Evolutionary conservation across 2,888 invertebrate species (phyloP).

Genomic region (Labia minor): DNA sequence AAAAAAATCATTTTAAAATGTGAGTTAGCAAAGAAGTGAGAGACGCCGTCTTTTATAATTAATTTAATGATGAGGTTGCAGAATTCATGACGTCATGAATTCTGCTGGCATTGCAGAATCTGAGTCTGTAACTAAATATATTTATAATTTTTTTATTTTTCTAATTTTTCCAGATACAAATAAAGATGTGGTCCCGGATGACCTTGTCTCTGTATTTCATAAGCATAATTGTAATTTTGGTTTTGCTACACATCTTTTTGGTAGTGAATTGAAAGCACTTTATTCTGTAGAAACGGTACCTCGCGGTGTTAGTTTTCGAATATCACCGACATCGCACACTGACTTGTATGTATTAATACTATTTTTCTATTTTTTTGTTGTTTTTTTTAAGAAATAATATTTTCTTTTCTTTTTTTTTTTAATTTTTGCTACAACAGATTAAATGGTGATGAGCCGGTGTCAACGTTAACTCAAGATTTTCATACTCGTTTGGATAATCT

Average conservation of each 20-base stretch:
- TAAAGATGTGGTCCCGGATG: slow-evolving; percentile 83
- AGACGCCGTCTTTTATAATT: too few relatives aligned
- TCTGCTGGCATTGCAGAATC: too few relatives aligned
- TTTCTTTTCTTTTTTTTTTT: not conserved
- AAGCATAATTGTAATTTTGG: slow-evolving; percentile 89
- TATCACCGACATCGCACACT: slow-evolving; percentile 79
- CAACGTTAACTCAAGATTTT: slow-evolving; percentile 89
- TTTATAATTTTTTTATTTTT: too few relatives aligned
- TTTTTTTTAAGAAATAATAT: not conserved
- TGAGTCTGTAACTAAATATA: too few relatives aligned
- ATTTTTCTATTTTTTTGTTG: not conserved
- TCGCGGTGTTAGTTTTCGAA: slow-evolving; percentile 70
- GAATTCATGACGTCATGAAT: too few relatives aligned
- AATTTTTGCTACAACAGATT: slow-evolving; percentile 42
- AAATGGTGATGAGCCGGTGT: slow-evolving; percentile 74
- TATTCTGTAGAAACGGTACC: slow-evolving; percentile 64
- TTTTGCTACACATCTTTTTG: slow-evolving; percentile 93
- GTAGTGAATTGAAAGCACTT: slow-evolving; percentile 76
- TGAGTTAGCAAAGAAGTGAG: too few relatives aligned
- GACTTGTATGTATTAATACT: slow-evolving; percentile 51
- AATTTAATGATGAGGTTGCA: too few relatives aligned
- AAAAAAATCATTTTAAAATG: not conserved
- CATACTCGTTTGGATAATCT: slow-evolving; percentile 87
- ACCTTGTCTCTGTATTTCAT: slow-evolving; percentile 84
- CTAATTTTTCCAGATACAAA: slow-evolving; percentile 65